A percentile compares a stretch with the other conserved stretches of the same genome.
phyloP scores from a whole-genome alignment of 2,113 vertebrate genomes.

The Rhinoptilus africanus region DNA sequence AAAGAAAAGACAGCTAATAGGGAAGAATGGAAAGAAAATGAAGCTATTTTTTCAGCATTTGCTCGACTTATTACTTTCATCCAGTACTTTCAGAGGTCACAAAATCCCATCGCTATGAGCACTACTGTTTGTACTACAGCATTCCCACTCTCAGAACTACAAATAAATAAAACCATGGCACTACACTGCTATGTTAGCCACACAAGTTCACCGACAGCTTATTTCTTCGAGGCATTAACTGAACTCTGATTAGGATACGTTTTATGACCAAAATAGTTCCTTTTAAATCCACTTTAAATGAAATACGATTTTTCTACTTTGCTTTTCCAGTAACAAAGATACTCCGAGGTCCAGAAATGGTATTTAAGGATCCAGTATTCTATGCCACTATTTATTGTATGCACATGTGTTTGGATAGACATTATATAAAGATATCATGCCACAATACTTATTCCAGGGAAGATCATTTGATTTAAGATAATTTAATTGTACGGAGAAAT shows the following conservation, averaged over 20 bases:
- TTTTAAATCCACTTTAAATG: neutral
- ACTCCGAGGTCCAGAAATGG: neutral
- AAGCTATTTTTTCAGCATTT: neutral
- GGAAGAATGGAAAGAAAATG: neutral
- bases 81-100: neutral
- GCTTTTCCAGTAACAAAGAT: neutral
- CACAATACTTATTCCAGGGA: neutral
- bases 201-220: neutral
- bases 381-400: neutral
- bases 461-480: neutral
- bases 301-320: neutral
- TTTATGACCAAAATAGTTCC: neutral
- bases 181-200: neutral
- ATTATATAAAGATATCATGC: neutral
- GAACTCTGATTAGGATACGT: neutral
- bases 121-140: neutral
- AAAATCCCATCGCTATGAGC: neutral
- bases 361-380: neutral
- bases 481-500: neutral
- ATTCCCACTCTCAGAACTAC: neutral
- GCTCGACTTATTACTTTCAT: neutral
- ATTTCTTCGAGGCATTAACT: neutral
- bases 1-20: neutral
- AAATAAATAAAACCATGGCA: neutral
- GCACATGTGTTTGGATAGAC: neutral